Evolutionary conservation across 2,888 invertebrate species (phyloP).

Genomic region (Xylophagus ater): DNA sequence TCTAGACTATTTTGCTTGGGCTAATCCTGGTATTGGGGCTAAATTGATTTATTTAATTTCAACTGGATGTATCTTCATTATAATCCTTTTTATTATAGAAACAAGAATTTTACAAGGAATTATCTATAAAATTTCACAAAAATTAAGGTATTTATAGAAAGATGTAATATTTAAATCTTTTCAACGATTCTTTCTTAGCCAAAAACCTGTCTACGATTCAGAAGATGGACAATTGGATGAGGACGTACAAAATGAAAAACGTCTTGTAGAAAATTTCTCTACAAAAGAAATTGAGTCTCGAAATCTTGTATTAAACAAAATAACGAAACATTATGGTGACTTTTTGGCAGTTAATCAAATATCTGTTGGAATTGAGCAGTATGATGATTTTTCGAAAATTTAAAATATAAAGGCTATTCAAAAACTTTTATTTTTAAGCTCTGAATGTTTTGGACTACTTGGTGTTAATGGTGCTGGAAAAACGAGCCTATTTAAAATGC

Average conservation of each 20-base stretch:
- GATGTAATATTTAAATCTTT: no score
- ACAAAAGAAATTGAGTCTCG: conserved; percentile 35
- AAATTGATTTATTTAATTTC: conserved; percentile 48
- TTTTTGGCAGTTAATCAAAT: conserved; percentile 63
- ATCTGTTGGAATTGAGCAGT: conserved; percentile 36
- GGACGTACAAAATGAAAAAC: conserved; percentile 47
- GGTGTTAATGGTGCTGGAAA: conserved; percentile 84
- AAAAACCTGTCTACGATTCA: conserved; percentile 22
- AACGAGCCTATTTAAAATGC: conserved; percentile 80
- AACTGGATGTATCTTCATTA: conserved; percentile 46
- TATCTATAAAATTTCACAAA: neutral
- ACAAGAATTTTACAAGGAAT: conserved; percentile 39
- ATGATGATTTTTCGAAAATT: conserved; percentile 46
- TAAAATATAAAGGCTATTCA: neutral
- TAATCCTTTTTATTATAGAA: conserved; percentile 51
- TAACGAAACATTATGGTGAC: conserved; percentile 59
- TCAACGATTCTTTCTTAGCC: conserved; percentile 26
- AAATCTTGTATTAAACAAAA: conserved; percentile 41
- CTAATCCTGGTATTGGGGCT: conserved; percentile 53
- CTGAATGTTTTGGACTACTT: conserved; percentile 71
- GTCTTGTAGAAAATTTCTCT: conserved; percentile 39
- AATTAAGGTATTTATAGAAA: no score
- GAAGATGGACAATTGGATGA: conserved; percentile 38
- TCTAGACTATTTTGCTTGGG: conserved; percentile 48
- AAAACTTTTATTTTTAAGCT: conserved; percentile 37